These are phyloP conservation scores for Neodiprion virginianus DNA, from an alignment of 1,140 invertebrate genomes.

Conservation along the genomic window DNA sequence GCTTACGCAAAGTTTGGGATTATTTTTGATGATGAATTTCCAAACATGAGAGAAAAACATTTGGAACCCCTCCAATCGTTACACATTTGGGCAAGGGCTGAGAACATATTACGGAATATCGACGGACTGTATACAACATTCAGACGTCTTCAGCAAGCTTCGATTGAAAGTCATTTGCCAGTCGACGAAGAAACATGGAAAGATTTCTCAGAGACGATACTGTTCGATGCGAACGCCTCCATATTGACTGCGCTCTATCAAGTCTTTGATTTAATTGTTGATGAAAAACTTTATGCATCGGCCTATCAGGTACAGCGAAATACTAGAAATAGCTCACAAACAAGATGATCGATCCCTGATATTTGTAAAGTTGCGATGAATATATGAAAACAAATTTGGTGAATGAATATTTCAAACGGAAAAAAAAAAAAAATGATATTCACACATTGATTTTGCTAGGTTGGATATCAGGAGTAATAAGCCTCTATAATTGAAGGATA, in stretches of 20 bases:
- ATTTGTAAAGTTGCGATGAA: no score
- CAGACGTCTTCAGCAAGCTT: conserved; percentile 60
- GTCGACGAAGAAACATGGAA: conserved; percentile 63
- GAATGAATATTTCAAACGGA: no score
- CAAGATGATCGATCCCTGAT: neutral
- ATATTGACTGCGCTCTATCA: conserved; percentile 60
- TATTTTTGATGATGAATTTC: conserved; percentile 47
- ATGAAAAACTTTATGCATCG: conserved; percentile 68
- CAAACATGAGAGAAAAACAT: conserved; percentile 45
- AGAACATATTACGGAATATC: conserved; percentile 62
- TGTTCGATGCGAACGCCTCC: conserved; percentile 64
- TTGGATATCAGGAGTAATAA: no score
- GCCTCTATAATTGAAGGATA: no score
- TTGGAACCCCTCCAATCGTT: conserved; percentile 56
- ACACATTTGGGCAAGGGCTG: conserved; percentile 65
- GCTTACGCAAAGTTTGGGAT: conserved; percentile 65
- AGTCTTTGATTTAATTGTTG: conserved; percentile 62
- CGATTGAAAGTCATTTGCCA: conserved; percentile 45
- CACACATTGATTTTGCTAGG: no score
- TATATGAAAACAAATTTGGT: no score
- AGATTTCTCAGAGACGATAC: conserved; percentile 68
- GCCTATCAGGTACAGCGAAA: conserved; percentile 66
- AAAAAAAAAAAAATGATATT: no score
- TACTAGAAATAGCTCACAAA: neutral
- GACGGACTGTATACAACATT: conserved; percentile 69